Evolutionary conservation across 2,888 invertebrate genomes (phyloP).

Genomic region (Calameuta filiformis): DNA sequence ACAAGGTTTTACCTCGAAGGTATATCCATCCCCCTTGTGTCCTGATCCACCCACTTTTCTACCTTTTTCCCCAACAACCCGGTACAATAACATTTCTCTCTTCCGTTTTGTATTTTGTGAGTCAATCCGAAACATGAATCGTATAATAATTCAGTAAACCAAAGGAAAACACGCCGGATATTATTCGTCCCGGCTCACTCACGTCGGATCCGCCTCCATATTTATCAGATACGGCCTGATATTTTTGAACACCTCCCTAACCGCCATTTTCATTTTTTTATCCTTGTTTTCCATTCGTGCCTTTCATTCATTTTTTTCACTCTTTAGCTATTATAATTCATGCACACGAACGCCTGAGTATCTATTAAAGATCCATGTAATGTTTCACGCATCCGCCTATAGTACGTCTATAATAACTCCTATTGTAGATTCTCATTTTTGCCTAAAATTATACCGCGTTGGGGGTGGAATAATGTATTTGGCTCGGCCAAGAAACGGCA

Average conservation of each 20-base stretch:
- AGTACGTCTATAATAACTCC: too few species aligned
- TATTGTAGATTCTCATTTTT: constrained; percentile 26
- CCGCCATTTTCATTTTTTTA: constrained; percentile 13
- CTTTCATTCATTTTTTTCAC: constrained; percentile 13
- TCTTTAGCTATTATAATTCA: not conserved
- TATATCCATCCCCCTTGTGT: constrained; percentile 29
- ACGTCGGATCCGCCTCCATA: constrained; percentile 44
- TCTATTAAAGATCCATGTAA: too few species aligned
- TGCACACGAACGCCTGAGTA: too few species aligned
- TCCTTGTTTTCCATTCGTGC: not conserved
- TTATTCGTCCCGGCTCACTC: constrained; percentile 55
- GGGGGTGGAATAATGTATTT: constrained; percentile 50
- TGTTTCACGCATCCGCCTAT: too few species aligned
- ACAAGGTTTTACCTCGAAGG: constrained; percentile 52
- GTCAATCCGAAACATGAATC: constrained; percentile 66
- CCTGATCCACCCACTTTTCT: constrained; percentile 13
- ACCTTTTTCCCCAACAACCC: constrained; percentile 20
- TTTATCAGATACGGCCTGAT: constrained; percentile 35
- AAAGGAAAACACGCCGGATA: constrained; percentile 61
- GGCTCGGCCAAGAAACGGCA: constrained; percentile 44
- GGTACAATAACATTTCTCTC: constrained; percentile 63
- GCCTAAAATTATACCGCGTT: constrained; percentile 43
- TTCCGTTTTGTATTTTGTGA: constrained; percentile 65
- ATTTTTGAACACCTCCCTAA: constrained; percentile 28
- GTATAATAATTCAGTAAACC: constrained; percentile 64